phyloP scores from a whole-genome alignment of 2,888 invertebrate genomes.

The Cheilosia pagana region DNA sequence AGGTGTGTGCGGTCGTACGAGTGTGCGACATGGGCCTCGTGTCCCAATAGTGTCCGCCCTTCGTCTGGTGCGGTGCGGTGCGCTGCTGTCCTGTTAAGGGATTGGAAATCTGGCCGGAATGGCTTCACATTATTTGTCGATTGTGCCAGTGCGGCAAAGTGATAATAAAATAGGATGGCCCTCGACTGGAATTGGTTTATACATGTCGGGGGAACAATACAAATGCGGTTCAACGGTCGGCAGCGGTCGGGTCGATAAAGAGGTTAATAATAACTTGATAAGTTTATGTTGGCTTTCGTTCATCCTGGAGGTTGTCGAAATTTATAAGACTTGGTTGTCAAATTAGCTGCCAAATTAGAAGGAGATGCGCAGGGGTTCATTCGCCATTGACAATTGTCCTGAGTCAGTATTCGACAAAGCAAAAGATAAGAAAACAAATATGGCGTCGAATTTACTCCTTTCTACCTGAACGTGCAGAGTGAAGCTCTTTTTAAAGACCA shows the following conservation, averaged over 20 bases:
- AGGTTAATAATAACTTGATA: slow-evolving; percentile 66
- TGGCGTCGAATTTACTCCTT: no score
- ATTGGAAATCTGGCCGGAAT: slow-evolving; percentile 59
- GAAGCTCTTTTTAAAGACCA: no score
- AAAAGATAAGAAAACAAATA: no score
- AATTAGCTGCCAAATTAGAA: neutral
- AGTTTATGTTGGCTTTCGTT: slow-evolving; percentile 33
- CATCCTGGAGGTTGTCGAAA: neutral
- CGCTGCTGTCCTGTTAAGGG: slow-evolving; percentile 21
- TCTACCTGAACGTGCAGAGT: no score
- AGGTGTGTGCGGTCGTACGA: slow-evolving; percentile 8
- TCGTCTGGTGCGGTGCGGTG: no score
- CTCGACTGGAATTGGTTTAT: slow-evolving; percentile 54
- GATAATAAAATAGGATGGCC: slow-evolving; percentile 64
- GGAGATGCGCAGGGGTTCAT: no score
- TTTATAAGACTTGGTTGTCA: neutral
- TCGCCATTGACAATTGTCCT: no score
- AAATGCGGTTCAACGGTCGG: slow-evolving; percentile 58
- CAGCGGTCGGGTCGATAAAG: slow-evolving; percentile 53
- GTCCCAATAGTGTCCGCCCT: slow-evolving; percentile 24
- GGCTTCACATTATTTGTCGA: slow-evolving; percentile 65
- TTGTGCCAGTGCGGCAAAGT: slow-evolving; percentile 57
- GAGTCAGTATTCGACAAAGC: no score
- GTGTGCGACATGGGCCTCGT: slow-evolving; percentile 4
- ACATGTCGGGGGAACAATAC: slow-evolving; percentile 60